phyloP scores from a whole-genome alignment of 2,113 vertebrate genomes.

The Perca schrenkii region DNA sequence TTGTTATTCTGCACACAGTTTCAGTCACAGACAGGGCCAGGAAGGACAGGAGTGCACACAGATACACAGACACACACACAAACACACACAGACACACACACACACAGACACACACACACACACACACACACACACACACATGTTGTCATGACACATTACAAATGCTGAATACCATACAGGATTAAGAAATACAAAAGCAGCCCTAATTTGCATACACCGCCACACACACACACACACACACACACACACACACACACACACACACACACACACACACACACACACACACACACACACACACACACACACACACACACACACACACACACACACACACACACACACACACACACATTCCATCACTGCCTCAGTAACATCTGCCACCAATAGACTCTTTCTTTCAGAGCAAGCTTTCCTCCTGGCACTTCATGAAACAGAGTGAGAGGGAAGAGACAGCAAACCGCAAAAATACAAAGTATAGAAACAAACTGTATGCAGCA shows the following conservation, averaged over 20 bases:
- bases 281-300: constrained; percentile 23
- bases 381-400: constrained; percentile 41
- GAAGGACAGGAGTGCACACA: constrained; percentile 47
- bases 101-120: constrained; percentile 6
- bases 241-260: constrained; percentile 15
- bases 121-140: constrained; percentile 35
- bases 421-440: constrained; percentile 28
- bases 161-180: constrained; percentile 69
- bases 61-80: constrained; percentile 7
- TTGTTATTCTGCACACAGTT: constrained; percentile 82
- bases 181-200: constrained; percentile 71
- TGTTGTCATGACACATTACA: constrained; percentile 63
- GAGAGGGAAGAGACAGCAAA: not conserved
- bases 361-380: constrained; percentile 68
- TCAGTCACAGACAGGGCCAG: constrained; percentile 76
- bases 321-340: constrained; percentile 32
- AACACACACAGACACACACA: constrained; percentile 24
- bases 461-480: not conserved
- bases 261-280: constrained; percentile 26
- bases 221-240: not conserved
- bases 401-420: constrained; percentile 31
- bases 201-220: constrained; percentile 27
- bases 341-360: constrained; percentile 63
- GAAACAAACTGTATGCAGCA: not conserved
- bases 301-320: constrained; percentile 12